A percentile compares a stretch with the other conserved stretches of the same genome.
phyloP scores from a whole-genome alignment of 1,140 invertebrate genomes.

The Aphelenchoides avenae region DNA sequence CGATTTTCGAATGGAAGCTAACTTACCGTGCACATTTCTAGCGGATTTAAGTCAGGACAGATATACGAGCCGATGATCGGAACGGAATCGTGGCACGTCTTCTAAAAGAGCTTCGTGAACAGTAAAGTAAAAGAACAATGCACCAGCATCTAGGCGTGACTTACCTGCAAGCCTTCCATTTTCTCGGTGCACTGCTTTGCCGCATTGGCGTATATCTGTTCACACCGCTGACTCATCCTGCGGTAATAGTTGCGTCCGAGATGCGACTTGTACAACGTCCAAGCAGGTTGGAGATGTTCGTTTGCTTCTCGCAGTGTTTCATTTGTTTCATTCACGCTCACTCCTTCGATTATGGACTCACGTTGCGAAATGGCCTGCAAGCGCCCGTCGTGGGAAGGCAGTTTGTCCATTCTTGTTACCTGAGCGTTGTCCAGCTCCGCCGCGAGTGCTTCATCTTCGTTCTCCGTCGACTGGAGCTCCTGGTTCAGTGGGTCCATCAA shows the following conservation, averaged over 20 bases:
- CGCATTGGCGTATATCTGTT: constrained; percentile 24
- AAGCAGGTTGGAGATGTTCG: constrained; percentile 10
- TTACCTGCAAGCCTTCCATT: constrained; percentile 23
- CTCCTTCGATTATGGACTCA: neutral
- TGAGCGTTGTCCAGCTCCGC: constrained; percentile 20
- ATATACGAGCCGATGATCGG: too few relatives aligned
- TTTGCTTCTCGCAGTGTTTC: neutral
- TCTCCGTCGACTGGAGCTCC: constrained; percentile 15
- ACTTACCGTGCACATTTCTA: too few relatives aligned
- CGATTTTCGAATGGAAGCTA: neutral
- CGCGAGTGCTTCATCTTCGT: constrained; percentile 32
- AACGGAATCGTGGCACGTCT: neutral
- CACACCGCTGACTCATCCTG: constrained; percentile 29
- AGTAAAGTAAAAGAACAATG: too few relatives aligned
- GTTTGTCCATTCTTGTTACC: neutral
- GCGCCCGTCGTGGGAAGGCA: constrained; percentile 3
- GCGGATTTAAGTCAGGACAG: too few relatives aligned
- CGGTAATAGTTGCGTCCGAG: constrained; percentile 14
- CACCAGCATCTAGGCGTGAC: neutral
- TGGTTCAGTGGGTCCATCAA: constrained; percentile 32
- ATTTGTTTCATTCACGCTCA: neutral
- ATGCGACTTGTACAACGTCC: constrained; percentile 36
- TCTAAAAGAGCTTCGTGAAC: constrained; percentile 8
- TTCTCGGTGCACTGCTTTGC: constrained; percentile 22
- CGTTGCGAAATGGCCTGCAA: constrained; percentile 6